These are phyloP conservation scores for Camelus bactrianus DNA, from an alignment of 2,113 vertebrate genomes.

Conservation along the genomic window DNA sequence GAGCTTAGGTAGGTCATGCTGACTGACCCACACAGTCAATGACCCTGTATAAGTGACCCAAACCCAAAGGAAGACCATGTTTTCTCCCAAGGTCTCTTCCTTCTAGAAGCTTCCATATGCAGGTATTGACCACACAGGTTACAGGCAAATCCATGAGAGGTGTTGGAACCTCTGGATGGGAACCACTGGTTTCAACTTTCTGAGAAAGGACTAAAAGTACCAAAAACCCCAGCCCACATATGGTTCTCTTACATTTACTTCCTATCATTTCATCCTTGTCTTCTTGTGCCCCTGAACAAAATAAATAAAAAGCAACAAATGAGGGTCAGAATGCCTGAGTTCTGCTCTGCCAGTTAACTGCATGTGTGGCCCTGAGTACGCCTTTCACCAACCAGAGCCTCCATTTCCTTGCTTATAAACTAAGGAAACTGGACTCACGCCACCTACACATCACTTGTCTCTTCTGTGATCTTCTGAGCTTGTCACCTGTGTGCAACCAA, in stretches of 20 bases:
- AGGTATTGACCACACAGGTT: background rate
- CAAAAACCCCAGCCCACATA: background rate
- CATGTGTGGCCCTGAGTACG: background rate
- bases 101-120: background rate
- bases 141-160: background rate
- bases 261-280: background rate
- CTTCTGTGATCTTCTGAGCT: background rate
- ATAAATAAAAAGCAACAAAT: background rate
- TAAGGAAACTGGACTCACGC: background rate
- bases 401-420: background rate
- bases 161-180: background rate
- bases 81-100: background rate
- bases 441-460: background rate
- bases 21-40: background rate
- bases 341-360: background rate
- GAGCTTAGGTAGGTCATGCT: background rate
- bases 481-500: background rate
- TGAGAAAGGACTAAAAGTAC: background rate
- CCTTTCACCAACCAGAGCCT: background rate
- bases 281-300: background rate
- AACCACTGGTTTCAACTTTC: background rate
- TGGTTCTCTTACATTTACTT: background rate
- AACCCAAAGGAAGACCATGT: background rate
- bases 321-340: background rate
- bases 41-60: background rate